phyloP scores from a whole-genome alignment of 2,797 vertebrate species.

The Sebastes minor region DNA sequence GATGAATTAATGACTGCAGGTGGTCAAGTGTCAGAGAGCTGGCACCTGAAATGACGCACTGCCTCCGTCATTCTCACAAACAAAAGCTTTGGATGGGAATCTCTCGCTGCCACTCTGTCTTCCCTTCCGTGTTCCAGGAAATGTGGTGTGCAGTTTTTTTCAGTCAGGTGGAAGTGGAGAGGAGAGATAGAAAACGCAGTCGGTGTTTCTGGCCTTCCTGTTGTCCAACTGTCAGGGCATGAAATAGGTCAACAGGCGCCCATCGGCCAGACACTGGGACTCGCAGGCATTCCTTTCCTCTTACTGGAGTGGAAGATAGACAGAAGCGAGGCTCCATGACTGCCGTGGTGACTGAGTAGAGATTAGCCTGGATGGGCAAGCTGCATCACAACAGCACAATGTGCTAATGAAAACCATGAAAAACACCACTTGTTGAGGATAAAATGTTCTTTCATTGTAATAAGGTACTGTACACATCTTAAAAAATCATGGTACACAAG shows the following conservation, averaged over 20 bases:
- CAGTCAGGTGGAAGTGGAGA: slow-evolving; percentile 64
- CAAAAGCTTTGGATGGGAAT: slow-evolving; percentile 20
- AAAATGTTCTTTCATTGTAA: background rate
- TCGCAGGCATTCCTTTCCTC: slow-evolving; percentile 68
- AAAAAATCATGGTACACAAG: background rate
- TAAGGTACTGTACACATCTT: background rate
- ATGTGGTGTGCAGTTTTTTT: slow-evolving; percentile 55
- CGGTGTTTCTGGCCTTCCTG: slow-evolving; percentile 73
- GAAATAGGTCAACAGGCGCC: slow-evolving; percentile 63
- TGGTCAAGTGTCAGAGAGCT: slow-evolving; percentile 56
- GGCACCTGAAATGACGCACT: slow-evolving; percentile 57
- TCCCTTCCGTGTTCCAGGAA: slow-evolving; percentile 58
- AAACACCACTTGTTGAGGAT: background rate
- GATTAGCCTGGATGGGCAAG: slow-evolving; percentile 21
- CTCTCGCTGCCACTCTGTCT: slow-evolving; percentile 7
- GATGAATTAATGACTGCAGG: slow-evolving; percentile 61
- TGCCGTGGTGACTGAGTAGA: slow-evolving; percentile 51
- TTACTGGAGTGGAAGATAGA: slow-evolving; percentile 61
- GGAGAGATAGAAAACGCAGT: slow-evolving; percentile 39
- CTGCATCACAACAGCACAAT: slow-evolving; percentile 25
- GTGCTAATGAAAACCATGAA: slow-evolving; percentile 5
- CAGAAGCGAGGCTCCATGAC: slow-evolving; percentile 56
- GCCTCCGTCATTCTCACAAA: slow-evolving; percentile 28
- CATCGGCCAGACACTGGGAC: slow-evolving; percentile 54
- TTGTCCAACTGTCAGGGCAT: slow-evolving; percentile 61